Evolutionary conservation across 2,797 vertebrate genomes (phyloP).

Genomic region (Sciurus vulgaris): DNA sequence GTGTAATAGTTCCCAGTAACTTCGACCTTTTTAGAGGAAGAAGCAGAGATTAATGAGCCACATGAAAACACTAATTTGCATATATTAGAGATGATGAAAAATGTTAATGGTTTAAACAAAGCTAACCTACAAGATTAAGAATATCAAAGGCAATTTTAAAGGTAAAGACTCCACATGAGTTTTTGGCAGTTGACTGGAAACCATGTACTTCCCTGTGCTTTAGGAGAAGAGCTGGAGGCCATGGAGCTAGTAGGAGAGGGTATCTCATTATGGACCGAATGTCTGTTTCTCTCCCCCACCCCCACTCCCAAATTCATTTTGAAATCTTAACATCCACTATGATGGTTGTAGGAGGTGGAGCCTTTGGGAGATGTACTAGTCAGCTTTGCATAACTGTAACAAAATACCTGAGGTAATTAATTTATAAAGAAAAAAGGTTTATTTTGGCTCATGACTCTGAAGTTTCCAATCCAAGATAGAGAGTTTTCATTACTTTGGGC

Average conservation of each 20-base stretch:
- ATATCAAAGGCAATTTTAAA: not conserved
- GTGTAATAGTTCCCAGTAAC: constrained; percentile 69
- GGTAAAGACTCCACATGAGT: not conserved
- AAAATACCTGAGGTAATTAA: not conserved
- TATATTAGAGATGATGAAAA: constrained; percentile 82
- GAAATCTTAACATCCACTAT: not conserved
- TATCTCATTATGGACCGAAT: not conserved
- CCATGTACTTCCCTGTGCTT: not conserved
- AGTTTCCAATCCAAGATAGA: not conserved
- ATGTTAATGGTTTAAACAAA: constrained; percentile 73
- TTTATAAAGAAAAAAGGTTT: not conserved
- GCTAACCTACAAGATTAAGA: constrained; percentile 65
- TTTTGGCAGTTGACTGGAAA: not conserved
- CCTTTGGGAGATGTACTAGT: not conserved
- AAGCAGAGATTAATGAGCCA: constrained; percentile 82
- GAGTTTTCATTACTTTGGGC: not conserved
- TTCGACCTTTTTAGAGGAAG: constrained; percentile 74
- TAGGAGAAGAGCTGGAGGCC: too few species aligned
- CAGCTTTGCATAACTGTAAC: not conserved
- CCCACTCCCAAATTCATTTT: not conserved
- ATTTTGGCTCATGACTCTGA: not conserved
- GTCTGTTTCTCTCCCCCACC: not conserved
- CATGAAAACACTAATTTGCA: constrained; percentile 83
- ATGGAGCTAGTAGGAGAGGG: rapidly evolving
- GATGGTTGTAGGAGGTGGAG: not conserved